Evolutionary conservation across 1,140 invertebrate genomes (phyloP), one percentile per base, ranked within the genome.

Genomic region (Diprion similis): DNA sequence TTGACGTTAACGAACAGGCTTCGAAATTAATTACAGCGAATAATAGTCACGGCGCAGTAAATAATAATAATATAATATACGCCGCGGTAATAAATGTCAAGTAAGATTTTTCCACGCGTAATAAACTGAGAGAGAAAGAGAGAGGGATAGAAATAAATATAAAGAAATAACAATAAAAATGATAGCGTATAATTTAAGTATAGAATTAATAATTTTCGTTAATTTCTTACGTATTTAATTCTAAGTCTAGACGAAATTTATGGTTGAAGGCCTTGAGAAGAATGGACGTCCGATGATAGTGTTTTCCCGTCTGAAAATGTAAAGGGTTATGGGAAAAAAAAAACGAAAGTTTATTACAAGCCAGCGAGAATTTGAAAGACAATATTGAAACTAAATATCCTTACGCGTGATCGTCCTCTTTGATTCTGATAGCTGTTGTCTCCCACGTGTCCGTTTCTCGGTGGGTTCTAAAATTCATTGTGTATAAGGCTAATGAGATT

Each of bases 261-360:
- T 98, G 95, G 90, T 95, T 97, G 90, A 98, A 97, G 86, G 96
- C 96, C 90, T 96, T 96, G 89, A 98, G 97, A 88, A 97, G 92
- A 87, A 97, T 92, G 81, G 95, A 96, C 78, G 96, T 98, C 86
- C 95, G 93, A 87, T 97, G 95, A 87, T 94, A 96, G 88, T 98
- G 96, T 89, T 97, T 97, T 82, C 94, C 94, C 82, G 94, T 94
- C 95, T 96, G 91, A 76, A 93, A 93, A 85, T 91, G 91, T 64
- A 71, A 65, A 69, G 70, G 13, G 66, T 59, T 68, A 46, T 51
- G 37, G 46, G 65, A 47, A 13, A 46, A 66, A 66, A 64, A 73
- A 70, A 13, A 71, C 19, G 46, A 68, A 71, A 71, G 68, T 70
- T 64, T 45, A 4, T 37, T 37, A 37, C 24, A 1, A 37, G 2